A percentile compares a stretch with the other conserved stretches of the same genome.
These are phyloP conservation scores for Montipora capricornis DNA, from an alignment of 64 coral and sea anemone species.

Conservation along the genomic window DNA sequence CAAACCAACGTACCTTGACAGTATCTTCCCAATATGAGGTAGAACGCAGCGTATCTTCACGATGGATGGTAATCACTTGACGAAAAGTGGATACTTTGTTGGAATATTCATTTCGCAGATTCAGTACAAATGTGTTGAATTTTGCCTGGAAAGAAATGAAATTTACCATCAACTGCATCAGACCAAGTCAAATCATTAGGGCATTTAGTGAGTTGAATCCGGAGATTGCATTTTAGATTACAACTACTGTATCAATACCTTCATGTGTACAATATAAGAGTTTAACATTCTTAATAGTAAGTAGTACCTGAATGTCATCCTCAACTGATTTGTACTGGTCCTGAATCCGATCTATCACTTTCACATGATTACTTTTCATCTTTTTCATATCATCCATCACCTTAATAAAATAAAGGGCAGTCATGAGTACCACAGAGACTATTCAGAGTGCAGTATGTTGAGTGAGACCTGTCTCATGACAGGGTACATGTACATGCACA, in stretches of 20 bases:
- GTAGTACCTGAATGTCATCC: conserved; percentile 92
- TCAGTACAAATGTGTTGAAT: conserved; percentile 97
- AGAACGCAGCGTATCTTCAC: conserved; percentile 74
- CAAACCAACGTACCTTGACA: conserved; percentile 66
- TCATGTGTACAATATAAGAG: too few relatives aligned
- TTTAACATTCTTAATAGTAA: neutral
- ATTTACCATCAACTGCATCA: neutral
- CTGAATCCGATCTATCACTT: conserved; percentile 96
- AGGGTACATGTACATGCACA: too few relatives aligned
- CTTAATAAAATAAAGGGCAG: conserved; percentile 13
- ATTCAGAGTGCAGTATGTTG: too few relatives aligned
- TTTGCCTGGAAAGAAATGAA: conserved; percentile 67
- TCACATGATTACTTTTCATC: conserved; percentile 94
- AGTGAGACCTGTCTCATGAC: too few relatives aligned
- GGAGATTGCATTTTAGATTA: too few relatives aligned
- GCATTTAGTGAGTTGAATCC: too few relatives aligned
- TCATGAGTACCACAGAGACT: neutral
- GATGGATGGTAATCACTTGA: conserved; percentile 95
- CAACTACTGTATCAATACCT: too few relatives aligned
- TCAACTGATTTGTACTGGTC: conserved; percentile 95
- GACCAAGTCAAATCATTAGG: too few relatives aligned
- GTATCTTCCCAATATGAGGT: conserved; percentile 90
- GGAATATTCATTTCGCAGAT: conserved; percentile 85
- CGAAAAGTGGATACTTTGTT: conserved; percentile 91
- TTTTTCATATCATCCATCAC: conserved; percentile 97